A percentile compares a stretch with the other conserved stretches of the same genome.
These are phyloP conservation scores for Excalfactoria chinensis DNA, from an alignment of 2,113 vertebrate genomes.

Conservation along the genomic window DNA sequence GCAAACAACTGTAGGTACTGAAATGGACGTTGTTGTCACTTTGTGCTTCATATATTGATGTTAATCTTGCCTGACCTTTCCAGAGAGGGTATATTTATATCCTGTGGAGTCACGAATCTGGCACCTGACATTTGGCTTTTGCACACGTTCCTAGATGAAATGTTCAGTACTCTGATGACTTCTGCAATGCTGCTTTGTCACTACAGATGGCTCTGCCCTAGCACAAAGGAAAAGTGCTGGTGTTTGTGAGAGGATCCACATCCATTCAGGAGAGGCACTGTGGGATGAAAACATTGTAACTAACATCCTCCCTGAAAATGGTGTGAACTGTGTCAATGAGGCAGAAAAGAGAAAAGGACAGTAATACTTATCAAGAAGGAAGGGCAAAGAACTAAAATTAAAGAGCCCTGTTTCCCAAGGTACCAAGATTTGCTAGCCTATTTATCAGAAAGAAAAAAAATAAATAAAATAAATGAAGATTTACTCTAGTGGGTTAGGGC, in stretches of 20 bases:
- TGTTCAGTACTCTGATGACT: slow-evolving; percentile 55
- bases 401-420: not conserved
- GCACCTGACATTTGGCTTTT: slow-evolving; percentile 69
- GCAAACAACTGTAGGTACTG: slow-evolving; percentile 16
- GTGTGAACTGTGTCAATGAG: not conserved
- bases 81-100: slow-evolving; percentile 63
- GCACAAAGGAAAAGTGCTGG: slow-evolving; percentile 3
- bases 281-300: not conserved
- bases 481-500: not conserved
- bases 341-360: not conserved
- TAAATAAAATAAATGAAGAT: not conserved
- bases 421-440: not conserved
- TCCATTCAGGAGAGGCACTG: not conserved
- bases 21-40: slow-evolving; percentile 52
- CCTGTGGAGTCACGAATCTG: slow-evolving; percentile 50
- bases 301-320: not conserved
- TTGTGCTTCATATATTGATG: slow-evolving; percentile 56
- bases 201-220: slow-evolving; percentile 55
- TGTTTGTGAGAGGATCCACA: not conserved
- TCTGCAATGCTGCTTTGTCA: slow-evolving; percentile 60
- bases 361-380: not conserved
- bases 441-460: not conserved
- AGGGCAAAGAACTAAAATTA: slow-evolving; percentile 9
- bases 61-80: slow-evolving; percentile 64
- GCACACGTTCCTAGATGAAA: slow-evolving; percentile 45